A percentile compares a stretch with the other conserved stretches of the same genome.
Conservation (phyloP, 1,140 invertebrate species). For the Drosophila subobscura region DNA sequence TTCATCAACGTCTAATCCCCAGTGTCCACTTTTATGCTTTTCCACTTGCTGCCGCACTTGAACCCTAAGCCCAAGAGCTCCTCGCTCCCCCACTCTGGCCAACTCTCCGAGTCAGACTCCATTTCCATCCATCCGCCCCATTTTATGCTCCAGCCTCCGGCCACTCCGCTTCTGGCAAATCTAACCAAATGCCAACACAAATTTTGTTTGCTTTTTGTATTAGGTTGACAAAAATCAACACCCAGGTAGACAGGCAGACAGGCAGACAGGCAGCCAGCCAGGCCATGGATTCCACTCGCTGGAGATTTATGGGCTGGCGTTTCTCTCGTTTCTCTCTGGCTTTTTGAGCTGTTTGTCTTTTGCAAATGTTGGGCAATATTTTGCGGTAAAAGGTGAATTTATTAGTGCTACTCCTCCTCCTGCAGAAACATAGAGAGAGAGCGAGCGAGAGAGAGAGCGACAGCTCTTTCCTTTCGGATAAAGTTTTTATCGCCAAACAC, state of each 20-base stretch:
- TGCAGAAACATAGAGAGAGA: neutral
- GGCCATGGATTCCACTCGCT: neutral
- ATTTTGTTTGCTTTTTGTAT: slow-evolving; percentile 78
- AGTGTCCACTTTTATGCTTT: slow-evolving; percentile 22
- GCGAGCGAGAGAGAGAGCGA: slow-evolving; percentile 1
- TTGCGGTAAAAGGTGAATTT: slow-evolving; percentile 79
- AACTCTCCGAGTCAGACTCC: neutral
- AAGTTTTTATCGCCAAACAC: slow-evolving; percentile 55
- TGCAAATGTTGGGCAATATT: slow-evolving; percentile 78
- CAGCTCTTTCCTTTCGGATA: slow-evolving; percentile 17
- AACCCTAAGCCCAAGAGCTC: slow-evolving; percentile 7
- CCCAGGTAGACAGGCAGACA: slow-evolving; percentile 23
- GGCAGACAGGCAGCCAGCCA: slow-evolving; percentile 15
- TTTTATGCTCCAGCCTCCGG: neutral
- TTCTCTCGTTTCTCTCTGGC: neutral
- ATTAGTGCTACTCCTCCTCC: slow-evolving; percentile 50
- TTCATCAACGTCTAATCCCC: slow-evolving; percentile 39
- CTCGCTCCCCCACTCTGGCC: no score
- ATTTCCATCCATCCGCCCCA: neutral
- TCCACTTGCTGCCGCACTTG: no score
- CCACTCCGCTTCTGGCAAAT: slow-evolving; percentile 41
- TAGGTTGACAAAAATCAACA: slow-evolving; percentile 80
- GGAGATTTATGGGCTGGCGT: slow-evolving; percentile 30
- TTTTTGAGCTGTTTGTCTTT: slow-evolving; percentile 64
- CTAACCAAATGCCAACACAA: slow-evolving; percentile 75